Evolutionary conservation across 2,888 invertebrate genomes (phyloP), one percentile per base, ranked within the genome.

Genomic region (Drosophila pegasa): DNA sequence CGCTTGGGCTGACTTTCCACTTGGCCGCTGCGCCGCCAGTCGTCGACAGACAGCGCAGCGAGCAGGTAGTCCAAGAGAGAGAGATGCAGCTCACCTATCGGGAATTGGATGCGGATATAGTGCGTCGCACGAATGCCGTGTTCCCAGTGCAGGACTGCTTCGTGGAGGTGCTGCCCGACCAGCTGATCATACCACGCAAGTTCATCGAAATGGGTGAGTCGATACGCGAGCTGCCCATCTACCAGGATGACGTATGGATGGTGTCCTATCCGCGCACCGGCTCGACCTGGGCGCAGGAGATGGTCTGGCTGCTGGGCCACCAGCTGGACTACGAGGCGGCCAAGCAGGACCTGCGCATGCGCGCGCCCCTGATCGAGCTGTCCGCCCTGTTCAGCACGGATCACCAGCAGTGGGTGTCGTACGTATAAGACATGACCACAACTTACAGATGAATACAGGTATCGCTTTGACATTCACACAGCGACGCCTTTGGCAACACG

Each of bases 211-310:
- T 96, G 35, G 96, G 95, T 0, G 94, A 95, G 77, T 94, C 94
- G 76, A 95, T 97, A 61, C 91, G 95, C 62, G 94, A 96, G 60
- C 94, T 97, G 90, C 93, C 95, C 58, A 94, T 97, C 2, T 93
- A 94, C 57, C 93, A 95, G 4, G 95, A 95, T 78, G 98, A 98
- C 90, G 94, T 97, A 0, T 97, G 97, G 95, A 93, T 98, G 91
- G 94, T 96, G 45, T 97, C 97, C 10, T 97, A 96, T 93, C 98
- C 98, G 0, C 94, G 98, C 87, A 97, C 97, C 81, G 98, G 98
- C 14, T 98, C 98, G 22, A 98, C 98, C 0, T 98, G 98, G 98
- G 95, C 96, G 0, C 97, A 98, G 89, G 98, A 98, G 93, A 97
- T 98, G 95, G 95, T 97, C 2, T 98, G 97, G 96, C 93, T 97